A percentile compares a stretch with the other conserved stretches of the same genome.
phyloP scores from a whole-genome alignment of 2,888 invertebrate species.

The Epistrophe grossulariae region DNA sequence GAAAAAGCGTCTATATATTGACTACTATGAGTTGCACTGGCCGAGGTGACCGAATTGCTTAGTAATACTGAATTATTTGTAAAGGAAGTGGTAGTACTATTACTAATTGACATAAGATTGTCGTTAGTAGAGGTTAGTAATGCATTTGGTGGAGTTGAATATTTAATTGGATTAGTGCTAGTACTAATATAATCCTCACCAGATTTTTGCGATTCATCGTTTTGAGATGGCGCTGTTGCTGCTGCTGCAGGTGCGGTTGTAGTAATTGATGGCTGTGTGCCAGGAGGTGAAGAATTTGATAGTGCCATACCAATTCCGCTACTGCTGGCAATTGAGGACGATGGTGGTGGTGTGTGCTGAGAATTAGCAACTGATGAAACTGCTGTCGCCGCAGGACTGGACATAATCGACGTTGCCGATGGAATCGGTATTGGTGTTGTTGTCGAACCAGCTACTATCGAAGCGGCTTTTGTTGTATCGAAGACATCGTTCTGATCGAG shows the following conservation, averaged over 20 bases:
- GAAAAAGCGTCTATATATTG: slow-evolving; percentile 93
- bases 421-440: slow-evolving; percentile 61
- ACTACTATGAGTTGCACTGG: slow-evolving; percentile 81
- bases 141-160: slow-evolving; percentile 73
- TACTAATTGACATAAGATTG: slow-evolving; percentile 67
- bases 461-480: slow-evolving; percentile 80
- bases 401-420: slow-evolving; percentile 71
- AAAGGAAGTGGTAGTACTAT: slow-evolving; percentile 64
- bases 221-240: slow-evolving; percentile 69
- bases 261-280: slow-evolving; percentile 44
- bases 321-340: slow-evolving; percentile 57
- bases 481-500: slow-evolving; percentile 81
- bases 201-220: slow-evolving; percentile 78
- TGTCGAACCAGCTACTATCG: slow-evolving; percentile 73
- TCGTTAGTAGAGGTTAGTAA: slow-evolving; percentile 74
- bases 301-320: slow-evolving; percentile 54
- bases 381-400: slow-evolving; percentile 77
- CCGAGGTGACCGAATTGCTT: slow-evolving; percentile 78
- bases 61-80: slow-evolving; percentile 73
- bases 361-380: slow-evolving; percentile 80
- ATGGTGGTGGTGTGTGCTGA: slow-evolving; percentile 76
- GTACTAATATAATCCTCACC: slow-evolving; percentile 78
- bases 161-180: slow-evolving; percentile 73
- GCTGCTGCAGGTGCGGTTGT: slow-evolving; percentile 42
- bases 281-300: slow-evolving; percentile 57